Evolutionary conservation across 2,113 vertebrate genomes (phyloP).

Genomic region (Phyllostomus hastatus): DNA sequence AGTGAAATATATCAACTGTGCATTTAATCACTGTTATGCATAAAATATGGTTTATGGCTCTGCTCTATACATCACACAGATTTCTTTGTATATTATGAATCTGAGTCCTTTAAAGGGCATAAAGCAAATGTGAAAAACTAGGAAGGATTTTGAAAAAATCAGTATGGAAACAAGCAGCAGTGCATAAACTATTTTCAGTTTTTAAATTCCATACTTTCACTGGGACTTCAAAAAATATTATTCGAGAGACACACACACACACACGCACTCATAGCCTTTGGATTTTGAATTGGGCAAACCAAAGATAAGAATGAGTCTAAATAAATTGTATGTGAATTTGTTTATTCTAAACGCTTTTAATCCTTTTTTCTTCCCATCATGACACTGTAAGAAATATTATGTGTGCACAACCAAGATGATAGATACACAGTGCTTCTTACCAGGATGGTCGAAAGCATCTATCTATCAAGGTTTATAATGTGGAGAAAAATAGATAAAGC

Average conservation of each 20-base stretch:
- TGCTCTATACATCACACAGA: slow-evolving; percentile 63
- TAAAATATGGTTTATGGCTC: slow-evolving; percentile 66
- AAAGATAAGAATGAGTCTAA: neutral
- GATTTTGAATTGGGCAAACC: neutral
- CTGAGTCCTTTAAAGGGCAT: slow-evolving; percentile 51
- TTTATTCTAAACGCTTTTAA: slow-evolving; percentile 33
- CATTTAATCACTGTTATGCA: slow-evolving; percentile 68
- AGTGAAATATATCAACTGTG: slow-evolving; percentile 60
- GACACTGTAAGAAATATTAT: neutral
- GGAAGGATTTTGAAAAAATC: slow-evolving; percentile 28
- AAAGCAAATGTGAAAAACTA: slow-evolving; percentile 51
- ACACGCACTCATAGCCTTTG: neutral
- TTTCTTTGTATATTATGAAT: slow-evolving; percentile 61
- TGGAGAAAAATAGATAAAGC: slow-evolving; percentile 45
- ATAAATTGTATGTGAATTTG: neutral
- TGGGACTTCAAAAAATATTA: neutral
- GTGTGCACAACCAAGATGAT: neutral
- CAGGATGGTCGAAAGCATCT: neutral
- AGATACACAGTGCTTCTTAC: neutral
- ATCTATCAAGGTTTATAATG: neutral
- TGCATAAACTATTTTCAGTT: neutral
- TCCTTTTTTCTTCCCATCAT: neutral
- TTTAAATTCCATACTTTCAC: slow-evolving; percentile 37
- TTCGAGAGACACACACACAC: neutral
- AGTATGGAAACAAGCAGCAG: neutral